Evolutionary conservation across 2,888 invertebrate genomes (phyloP), one percentile per base, ranked within the genome.

Genomic region (Nyleta sp.): DNA sequence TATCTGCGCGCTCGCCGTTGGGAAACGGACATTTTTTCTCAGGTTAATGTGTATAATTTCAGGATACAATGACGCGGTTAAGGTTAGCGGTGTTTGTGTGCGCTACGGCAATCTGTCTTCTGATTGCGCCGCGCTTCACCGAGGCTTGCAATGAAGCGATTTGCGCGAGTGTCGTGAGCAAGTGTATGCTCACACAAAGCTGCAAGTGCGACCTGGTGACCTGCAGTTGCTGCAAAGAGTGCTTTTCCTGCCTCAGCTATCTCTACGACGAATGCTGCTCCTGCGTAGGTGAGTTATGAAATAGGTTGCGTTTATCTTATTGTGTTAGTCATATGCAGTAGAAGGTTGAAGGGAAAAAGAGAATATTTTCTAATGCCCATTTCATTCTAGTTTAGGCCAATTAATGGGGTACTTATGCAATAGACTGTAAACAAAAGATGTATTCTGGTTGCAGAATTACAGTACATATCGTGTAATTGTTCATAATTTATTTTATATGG

Each of bases 101-200:
- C 53, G 79, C 80, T 20, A 80, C 82, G 65, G 77, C 82, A 40
- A 83, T 71, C 17, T 52, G 71, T 53, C 13, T 71, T 35, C 11
- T 44, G 31, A 5, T 57, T 13, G 35, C 15, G 18, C 13, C 80
- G 40, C 83, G 83, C 10, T 70, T 83, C 73, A 84, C 86, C n/a
- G 81, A 84, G 44, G 90, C 87, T 15, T 98, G 98, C 91, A 98
- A 98, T 90, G 98, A 98, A 92, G 96, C 97, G 24, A 95, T 98
- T 68, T 99, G 99, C 92, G 98, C 97, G 18, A 97, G 97, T 87
- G 95, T 98, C 64, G 99, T 99, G 59, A 98, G 97, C 87, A 98
- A 98, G 91, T 99, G 99, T 91, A 95, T 98, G 94, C 92, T 99
- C 80, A 98, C 98, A n/a, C 96, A 98, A 90, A 96, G 97, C 55